Percentiles rank a stretch among this genome's conserved stretches.
These are phyloP conservation scores for Mallateleia sp. DNA, from an alignment of 2,888 invertebrate genomes.

Conservation along the genomic window DNA sequence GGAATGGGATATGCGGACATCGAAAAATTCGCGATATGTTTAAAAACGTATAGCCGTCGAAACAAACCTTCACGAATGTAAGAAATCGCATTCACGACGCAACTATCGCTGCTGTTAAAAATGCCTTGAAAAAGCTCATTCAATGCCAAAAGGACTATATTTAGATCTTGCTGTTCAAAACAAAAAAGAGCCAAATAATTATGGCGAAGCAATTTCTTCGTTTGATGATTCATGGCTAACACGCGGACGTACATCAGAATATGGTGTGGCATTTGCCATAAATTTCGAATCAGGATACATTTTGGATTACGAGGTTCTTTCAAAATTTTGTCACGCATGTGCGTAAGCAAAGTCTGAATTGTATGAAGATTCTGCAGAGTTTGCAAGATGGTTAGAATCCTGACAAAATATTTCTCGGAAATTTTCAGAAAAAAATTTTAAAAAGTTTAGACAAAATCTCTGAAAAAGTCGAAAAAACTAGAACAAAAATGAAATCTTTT, in stretches of 20 bases:
- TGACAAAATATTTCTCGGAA: too few relatives aligned
- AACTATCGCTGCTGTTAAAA: background rate
- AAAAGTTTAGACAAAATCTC: too few relatives aligned
- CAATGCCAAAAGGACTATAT: background rate
- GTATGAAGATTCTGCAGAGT: conserved; percentile 9
- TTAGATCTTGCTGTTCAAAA: conserved; percentile 10
- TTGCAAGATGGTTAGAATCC: background rate
- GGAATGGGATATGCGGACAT: conserved; percentile 26
- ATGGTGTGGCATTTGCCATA: conserved; percentile 23
- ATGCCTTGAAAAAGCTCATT: conserved; percentile 2
- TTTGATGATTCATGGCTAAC: conserved; percentile 43
- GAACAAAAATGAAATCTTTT: too few relatives aligned
- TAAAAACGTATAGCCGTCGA: background rate
- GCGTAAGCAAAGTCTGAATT: conserved; percentile 1
- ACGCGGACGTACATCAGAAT: conserved; percentile 21
- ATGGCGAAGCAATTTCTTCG: conserved; percentile 28
- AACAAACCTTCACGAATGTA: background rate
- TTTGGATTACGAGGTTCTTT: conserved; percentile 35
- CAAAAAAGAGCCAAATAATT: conserved; percentile 14
- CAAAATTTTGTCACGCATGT: conserved; percentile 30
- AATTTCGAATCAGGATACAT: conserved; percentile 30
- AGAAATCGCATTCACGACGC: background rate
- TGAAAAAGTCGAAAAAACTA: too few relatives aligned
- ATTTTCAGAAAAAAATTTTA: too few relatives aligned
- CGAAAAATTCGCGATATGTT: conserved; percentile 9